Conservation (phyloP, 2,113 vertebrate genomes). For the Regulus satrapa region DNA sequence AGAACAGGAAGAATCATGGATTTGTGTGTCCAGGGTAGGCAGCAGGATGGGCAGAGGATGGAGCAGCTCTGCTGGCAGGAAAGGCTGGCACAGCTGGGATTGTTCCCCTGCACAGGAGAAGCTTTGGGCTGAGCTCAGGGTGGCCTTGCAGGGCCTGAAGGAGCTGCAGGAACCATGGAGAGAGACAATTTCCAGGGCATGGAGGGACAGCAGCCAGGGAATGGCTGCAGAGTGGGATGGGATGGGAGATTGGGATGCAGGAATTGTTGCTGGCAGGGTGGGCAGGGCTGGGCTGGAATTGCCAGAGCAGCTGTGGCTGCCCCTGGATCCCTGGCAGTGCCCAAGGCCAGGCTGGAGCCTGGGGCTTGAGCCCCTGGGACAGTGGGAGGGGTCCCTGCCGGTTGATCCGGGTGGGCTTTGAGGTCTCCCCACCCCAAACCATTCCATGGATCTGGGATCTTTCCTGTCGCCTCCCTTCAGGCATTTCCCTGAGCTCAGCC, state of each 20-base stretch:
- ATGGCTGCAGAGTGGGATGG: neutral
- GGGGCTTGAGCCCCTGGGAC: neutral
- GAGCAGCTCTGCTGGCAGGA: neutral
- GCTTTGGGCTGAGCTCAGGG: neutral
- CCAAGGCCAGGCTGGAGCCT: too few relatives aligned
- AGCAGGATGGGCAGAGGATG: neutral
- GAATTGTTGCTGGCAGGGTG: neutral
- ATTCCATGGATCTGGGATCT: neutral
- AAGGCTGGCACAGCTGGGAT: neutral
- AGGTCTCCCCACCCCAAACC: neutral
- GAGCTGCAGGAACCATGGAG: neutral
- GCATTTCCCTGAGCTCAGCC: neutral
- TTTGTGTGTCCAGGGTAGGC: neutral
- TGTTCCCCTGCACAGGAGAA: neutral
- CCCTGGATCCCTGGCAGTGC: neutral
- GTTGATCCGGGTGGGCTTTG: fast-evolving
- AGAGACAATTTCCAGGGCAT: neutral
- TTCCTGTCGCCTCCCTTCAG: neutral
- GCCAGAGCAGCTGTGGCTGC: neutral
- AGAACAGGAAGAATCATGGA: neutral
- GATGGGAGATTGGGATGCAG: fast-evolving
- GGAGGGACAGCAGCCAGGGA: neutral
- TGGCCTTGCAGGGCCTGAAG: neutral
- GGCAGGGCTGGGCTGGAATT: neutral
- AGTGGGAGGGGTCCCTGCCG: neutral